phyloP scores from a whole-genome alignment of 2,888 invertebrate genomes.

The Spialia ferax region DNA sequence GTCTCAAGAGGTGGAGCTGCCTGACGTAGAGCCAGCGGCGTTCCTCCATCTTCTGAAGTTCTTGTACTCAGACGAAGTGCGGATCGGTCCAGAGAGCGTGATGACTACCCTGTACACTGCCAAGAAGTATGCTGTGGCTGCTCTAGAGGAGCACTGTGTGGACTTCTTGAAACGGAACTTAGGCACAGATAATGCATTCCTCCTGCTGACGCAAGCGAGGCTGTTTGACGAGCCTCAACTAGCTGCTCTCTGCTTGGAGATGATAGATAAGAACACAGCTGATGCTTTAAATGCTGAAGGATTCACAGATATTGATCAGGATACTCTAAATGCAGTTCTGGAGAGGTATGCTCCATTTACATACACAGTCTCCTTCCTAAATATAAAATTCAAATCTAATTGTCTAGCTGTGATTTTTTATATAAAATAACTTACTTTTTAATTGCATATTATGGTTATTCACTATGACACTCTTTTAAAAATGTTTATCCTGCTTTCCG shows the following conservation, averaged over 20 bases:
- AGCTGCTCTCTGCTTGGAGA: slow-evolving; percentile 93
- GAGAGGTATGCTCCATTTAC: slow-evolving; percentile 79
- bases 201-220: slow-evolving; percentile 92
- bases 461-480: no score
- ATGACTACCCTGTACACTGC: slow-evolving; percentile 95
- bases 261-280: slow-evolving; percentile 93
- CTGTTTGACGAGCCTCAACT: slow-evolving; percentile 94
- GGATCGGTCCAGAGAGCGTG: slow-evolving; percentile 94
- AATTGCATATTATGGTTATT: no score
- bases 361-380: no score
- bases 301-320: slow-evolving; percentile 93
- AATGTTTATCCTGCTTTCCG: no score
- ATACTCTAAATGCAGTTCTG: slow-evolving; percentile 91
- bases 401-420: no score
- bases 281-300: slow-evolving; percentile 93
- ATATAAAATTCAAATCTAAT: no score
- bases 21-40: slow-evolving; percentile 94
- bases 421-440: no score
- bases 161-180: slow-evolving; percentile 92
- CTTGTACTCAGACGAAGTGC: slow-evolving; percentile 93
- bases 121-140: slow-evolving; percentile 95
- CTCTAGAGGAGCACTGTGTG: slow-evolving; percentile 93
- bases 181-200: slow-evolving; percentile 93
- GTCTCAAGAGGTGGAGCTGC: slow-evolving; percentile 91
- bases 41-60: slow-evolving; percentile 91